A percentile compares a stretch with the other conserved stretches of the same genome.
Conservation (phyloP, 2,888 invertebrate species). For the Sinotaia quadrata region DNA sequence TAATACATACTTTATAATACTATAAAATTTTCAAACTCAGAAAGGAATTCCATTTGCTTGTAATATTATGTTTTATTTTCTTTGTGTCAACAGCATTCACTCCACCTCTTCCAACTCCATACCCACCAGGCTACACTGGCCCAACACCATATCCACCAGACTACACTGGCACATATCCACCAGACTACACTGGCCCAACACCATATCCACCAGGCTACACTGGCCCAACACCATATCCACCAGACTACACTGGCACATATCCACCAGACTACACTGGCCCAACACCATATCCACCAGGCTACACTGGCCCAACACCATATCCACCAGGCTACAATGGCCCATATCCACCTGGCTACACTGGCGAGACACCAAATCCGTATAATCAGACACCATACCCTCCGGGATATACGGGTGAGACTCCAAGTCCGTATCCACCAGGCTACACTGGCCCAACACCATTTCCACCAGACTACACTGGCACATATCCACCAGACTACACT, state of each 20-base stretch:
- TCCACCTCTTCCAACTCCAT: neutral
- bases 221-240: neutral
- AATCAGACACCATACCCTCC: neutral
- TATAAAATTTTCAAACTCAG: no score
- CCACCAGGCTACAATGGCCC: constrained; percentile 15
- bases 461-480: neutral
- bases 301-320: constrained; percentile 1
- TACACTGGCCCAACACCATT: constrained; percentile 28
- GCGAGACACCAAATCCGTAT: neutral
- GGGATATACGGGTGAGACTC: constrained; percentile 6
- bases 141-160: no score
- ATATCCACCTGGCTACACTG: constrained; percentile 24
- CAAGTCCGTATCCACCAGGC: constrained; percentile 1
- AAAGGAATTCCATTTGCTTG: no score
- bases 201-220: constrained; percentile 7
- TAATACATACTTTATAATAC: no score
- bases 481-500: constrained; percentile 16
- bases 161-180: neutral
- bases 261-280: neutral
- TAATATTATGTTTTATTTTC: no score
- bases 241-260: neutral
- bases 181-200: neutral
- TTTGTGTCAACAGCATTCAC: no score
- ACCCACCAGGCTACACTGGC: constrained; percentile 29
- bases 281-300: constrained; percentile 6